Evolutionary conservation across 23 tunicate genomes (phyloP).

Genomic region (Ascidia mentula): DNA sequence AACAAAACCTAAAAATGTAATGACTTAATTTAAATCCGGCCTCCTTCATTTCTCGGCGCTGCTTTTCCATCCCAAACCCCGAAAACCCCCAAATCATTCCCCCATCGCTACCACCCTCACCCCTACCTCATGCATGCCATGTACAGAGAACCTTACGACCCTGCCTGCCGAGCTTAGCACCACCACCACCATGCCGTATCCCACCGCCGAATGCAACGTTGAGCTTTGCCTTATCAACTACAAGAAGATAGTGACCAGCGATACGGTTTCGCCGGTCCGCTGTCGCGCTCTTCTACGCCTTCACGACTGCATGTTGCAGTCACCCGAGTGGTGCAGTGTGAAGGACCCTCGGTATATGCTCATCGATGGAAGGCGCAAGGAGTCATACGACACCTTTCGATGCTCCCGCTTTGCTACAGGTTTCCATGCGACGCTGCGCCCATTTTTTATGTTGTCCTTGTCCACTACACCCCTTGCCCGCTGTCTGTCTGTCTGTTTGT

Average conservation of each 20-base stretch:
- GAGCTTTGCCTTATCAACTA: conserved; percentile 1
- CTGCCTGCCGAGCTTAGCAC: neutral
- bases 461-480: neutral
- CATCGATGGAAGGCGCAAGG: neutral
- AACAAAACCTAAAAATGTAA: neutral
- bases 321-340: neutral
- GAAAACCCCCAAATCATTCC: neutral
- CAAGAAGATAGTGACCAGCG: neutral
- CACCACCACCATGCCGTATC: neutral
- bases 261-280: neutral
- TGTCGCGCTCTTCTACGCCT: neutral
- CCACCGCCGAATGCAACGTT: neutral
- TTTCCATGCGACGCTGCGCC: neutral
- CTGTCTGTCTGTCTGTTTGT: neutral
- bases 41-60: neutral
- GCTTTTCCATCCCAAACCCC: neutral
- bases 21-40: neutral
- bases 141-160: neutral
- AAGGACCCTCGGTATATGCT: neutral
- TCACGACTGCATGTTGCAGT: neutral
- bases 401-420: neutral
- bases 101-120: neutral
- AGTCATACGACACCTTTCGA: neutral
- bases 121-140: neutral
- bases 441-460: neutral